A percentile compares a stretch with the other conserved stretches of the same genome.
Conservation (phyloP, 2,113 vertebrate genomes). For the Agelaius phoeniceus region DNA sequence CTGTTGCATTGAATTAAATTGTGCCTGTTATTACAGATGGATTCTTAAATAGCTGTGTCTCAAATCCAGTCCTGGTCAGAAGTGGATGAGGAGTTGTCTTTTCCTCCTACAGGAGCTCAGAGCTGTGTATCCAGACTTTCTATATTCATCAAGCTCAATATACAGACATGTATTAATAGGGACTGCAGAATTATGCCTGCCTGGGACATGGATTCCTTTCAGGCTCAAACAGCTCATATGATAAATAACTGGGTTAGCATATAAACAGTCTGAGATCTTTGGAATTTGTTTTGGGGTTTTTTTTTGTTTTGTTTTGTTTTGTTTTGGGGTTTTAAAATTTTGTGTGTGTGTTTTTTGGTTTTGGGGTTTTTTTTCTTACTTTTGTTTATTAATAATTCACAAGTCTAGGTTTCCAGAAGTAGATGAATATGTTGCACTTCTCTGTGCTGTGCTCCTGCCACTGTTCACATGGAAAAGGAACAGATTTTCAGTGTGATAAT, state of each 20-base stretch:
- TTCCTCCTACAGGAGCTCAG: not conserved
- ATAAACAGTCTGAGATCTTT: not conserved
- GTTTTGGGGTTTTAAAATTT: not conserved
- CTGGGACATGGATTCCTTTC: not conserved
- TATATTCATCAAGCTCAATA: not conserved
- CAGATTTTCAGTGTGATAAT: not conserved
- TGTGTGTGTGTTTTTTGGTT: not conserved
- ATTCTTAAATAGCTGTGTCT: constrained; percentile 14
- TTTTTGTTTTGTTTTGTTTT: not conserved
- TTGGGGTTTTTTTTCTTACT: not conserved
- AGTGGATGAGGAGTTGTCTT: not conserved
- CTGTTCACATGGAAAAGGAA: not conserved
- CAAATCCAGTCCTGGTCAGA: not conserved
- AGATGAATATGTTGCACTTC: not conserved
- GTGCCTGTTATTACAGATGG: not conserved
- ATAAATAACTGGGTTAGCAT: not conserved
- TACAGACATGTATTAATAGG: not conserved
- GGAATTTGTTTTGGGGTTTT: no score
- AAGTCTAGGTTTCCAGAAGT: not conserved
- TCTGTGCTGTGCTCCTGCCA: not conserved
- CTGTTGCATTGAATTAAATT: constrained; percentile 37
- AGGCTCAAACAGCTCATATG: not conserved
- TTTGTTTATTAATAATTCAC: not conserved
- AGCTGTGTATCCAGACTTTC: not conserved
- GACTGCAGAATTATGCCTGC: not conserved